Conservation (phyloP, 2,797 vertebrate species). For the Sebastes flavidus region DNA sequence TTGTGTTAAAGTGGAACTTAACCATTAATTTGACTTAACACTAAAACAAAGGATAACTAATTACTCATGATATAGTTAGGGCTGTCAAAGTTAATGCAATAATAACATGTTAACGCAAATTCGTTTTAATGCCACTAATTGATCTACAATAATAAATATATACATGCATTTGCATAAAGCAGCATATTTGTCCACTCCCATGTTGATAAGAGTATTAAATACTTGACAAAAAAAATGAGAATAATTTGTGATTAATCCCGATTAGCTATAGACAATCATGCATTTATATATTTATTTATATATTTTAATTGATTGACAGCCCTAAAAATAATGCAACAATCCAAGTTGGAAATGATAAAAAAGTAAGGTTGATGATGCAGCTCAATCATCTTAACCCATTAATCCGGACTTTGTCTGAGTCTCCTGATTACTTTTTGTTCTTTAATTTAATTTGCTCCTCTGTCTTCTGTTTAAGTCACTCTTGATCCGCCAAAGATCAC, state of each 20-base stretch:
- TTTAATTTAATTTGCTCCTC: constrained; percentile 5
- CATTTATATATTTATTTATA: too few species aligned
- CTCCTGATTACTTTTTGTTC: constrained; percentile 30
- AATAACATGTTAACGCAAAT: too few species aligned
- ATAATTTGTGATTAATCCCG: too few species aligned
- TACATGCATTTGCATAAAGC: too few species aligned
- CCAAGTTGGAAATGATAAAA: background rate
- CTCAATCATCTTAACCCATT: background rate
- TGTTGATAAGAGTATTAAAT: too few species aligned
- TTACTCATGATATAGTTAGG: background rate
- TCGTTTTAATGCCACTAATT: too few species aligned
- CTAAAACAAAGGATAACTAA: background rate
- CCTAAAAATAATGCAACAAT: background rate
- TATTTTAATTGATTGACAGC: too few species aligned
- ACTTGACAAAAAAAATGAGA: too few species aligned
- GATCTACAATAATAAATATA: too few species aligned
- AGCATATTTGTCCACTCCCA: too few species aligned
- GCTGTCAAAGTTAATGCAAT: too few species aligned
- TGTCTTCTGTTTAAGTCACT: constrained; percentile 28
- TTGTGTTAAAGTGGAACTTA: background rate
- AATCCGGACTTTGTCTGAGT: constrained; percentile 12
- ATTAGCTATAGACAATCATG: too few species aligned
- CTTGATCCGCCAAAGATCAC: constrained; percentile 12
- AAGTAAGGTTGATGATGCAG: background rate
- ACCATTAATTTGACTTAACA: background rate